These are phyloP conservation scores for Lepus timidus DNA, from an alignment of 2,113 vertebrate species.

Conservation along the genomic window DNA sequence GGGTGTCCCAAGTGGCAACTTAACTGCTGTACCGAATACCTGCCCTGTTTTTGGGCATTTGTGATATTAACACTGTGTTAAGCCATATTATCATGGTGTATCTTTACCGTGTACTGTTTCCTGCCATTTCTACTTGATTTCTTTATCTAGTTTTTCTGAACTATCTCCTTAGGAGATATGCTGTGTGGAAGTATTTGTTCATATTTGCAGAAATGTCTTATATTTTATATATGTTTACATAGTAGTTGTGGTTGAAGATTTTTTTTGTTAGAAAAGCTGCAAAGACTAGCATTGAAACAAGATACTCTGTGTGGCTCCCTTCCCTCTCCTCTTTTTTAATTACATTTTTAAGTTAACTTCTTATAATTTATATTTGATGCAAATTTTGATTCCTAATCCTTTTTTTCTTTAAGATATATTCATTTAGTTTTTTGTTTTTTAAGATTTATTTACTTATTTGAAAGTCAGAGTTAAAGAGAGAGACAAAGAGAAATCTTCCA, in stretches of 20 bases:
- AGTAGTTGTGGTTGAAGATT: not conserved
- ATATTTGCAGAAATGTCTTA: conserved; percentile 1
- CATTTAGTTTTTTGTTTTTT: too few relatives aligned
- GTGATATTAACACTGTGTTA: not conserved
- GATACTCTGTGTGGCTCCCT: not conserved
- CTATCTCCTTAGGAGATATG: not conserved
- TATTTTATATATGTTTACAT: not conserved
- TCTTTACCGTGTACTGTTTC: not conserved
- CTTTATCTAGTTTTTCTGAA: not conserved
- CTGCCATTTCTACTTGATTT: not conserved
- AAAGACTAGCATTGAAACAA: not conserved
- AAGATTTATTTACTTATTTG: too few relatives aligned
- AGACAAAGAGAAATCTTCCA: too few relatives aligned
- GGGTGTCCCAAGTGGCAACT: too few relatives aligned
- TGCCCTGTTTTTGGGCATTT: not conserved
- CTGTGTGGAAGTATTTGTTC: not conserved
- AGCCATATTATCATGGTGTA: not conserved
- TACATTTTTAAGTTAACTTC: too few relatives aligned
- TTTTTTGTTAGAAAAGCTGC: not conserved
- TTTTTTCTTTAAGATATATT: too few relatives aligned
- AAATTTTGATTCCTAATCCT: too few relatives aligned
- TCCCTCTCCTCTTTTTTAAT: not conserved
- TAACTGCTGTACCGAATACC: too few relatives aligned
- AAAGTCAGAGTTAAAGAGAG: too few relatives aligned
- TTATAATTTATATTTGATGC: too few relatives aligned